Evolutionary conservation across 2,888 invertebrate species (phyloP).

Genomic region (Hybos culiciformis): DNA sequence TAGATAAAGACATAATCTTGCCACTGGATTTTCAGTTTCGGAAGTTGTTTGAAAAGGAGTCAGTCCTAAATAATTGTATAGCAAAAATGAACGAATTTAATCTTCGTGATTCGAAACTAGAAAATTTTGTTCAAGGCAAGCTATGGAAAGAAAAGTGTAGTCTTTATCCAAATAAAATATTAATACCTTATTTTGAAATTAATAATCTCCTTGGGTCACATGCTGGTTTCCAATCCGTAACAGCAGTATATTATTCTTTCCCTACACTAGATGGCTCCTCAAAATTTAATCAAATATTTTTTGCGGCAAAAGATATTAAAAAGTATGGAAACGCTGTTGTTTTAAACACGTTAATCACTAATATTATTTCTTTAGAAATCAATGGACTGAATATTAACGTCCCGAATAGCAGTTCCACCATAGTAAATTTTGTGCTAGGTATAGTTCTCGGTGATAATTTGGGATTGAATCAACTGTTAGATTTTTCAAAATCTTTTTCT

Average conservation of each 20-base stretch:
- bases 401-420: not conserved
- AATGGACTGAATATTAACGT: constrained; percentile 2
- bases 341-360: constrained; percentile 1
- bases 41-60: constrained; percentile 1
- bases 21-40: not conserved
- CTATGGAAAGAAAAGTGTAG: constrained; percentile 5
- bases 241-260: constrained; percentile 3
- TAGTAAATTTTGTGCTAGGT: constrained; percentile 3
- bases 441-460: constrained; percentile 5
- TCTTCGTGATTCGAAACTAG: not conserved
- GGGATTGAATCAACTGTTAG: constrained; percentile 5
- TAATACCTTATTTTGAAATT: constrained; percentile 1
- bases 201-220: not conserved
- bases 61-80: constrained; percentile 1
- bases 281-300: constrained; percentile 1
- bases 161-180: constrained; percentile 1
- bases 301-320: constrained; percentile 1
- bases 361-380: constrained; percentile 5
- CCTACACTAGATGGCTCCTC: not conserved
- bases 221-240: not conserved
- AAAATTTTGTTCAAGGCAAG: constrained; percentile 7
- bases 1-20: not conserved
- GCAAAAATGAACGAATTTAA: constrained; percentile 1
- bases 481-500: constrained; percentile 7
- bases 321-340: not conserved